These are phyloP conservation scores for Thereuonema tuberculata DNA, from an alignment of 1,140 invertebrate species.

Conservation along the genomic window DNA sequence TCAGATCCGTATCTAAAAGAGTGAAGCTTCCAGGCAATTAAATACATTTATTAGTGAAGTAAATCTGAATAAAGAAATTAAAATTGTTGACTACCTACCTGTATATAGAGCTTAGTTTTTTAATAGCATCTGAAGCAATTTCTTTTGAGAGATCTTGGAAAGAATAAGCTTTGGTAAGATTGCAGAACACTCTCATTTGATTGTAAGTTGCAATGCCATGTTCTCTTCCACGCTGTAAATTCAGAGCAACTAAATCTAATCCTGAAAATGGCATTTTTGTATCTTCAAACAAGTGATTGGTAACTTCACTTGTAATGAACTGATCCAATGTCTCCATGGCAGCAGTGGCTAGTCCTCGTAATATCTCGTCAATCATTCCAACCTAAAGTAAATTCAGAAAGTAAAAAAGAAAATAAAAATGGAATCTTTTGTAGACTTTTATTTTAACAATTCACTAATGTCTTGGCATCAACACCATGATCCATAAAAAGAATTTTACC, in stretches of 20 bases:
- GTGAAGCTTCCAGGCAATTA: too few relatives aligned
- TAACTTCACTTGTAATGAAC: conserved; percentile 84
- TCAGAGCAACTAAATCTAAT: conserved; percentile 76
- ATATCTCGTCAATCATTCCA: conserved; percentile 68
- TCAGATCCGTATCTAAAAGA: too few relatives aligned
- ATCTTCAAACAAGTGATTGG: conserved; percentile 85
- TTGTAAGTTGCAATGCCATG: conserved; percentile 50
- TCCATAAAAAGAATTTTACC: not conserved
- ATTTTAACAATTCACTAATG: too few relatives aligned
- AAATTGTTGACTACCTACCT: conserved; percentile 20
- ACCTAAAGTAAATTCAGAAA: not conserved
- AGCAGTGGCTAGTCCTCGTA: conserved; percentile 70
- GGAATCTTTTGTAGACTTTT: too few relatives aligned
- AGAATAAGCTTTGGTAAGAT: conserved; percentile 41
- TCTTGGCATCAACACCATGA: too few relatives aligned
- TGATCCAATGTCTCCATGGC: conserved; percentile 89
- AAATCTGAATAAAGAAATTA: too few relatives aligned
- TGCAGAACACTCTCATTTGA: conserved; percentile 41
- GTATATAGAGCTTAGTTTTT: conserved; percentile 33
- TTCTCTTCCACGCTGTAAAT: conserved; percentile 65
- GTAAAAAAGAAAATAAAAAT: too few relatives aligned
- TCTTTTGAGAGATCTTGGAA: conserved; percentile 60
- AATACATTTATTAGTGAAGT: too few relatives aligned
- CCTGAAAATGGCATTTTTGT: conserved; percentile 64
- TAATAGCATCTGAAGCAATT: conserved; percentile 34